Evolutionary conservation across 1,140 invertebrate genomes (phyloP).

Genomic region (Platyura marginata): DNA sequence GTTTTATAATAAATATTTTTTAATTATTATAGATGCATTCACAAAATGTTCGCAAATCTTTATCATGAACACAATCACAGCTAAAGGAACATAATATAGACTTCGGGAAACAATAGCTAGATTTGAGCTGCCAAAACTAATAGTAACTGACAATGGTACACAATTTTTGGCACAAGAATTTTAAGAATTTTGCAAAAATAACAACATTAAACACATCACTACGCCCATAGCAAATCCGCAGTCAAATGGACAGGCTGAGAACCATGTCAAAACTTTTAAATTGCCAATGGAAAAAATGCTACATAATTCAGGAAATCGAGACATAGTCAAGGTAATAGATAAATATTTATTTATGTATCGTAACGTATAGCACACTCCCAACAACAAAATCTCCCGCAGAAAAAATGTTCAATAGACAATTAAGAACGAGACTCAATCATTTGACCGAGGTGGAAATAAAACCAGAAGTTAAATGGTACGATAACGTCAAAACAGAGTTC

Average conservation of each 20-base stretch:
- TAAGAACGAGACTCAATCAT: constrained; percentile 3
- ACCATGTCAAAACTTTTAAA: background rate
- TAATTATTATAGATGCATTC: constrained; percentile 25
- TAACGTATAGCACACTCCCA: constrained; percentile 1
- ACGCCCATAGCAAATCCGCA: background rate
- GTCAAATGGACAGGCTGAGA: background rate
- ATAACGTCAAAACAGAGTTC: background rate
- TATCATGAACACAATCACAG: background rate
- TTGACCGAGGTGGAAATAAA: background rate
- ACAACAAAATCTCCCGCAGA: constrained; percentile 6
- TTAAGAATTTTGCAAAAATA: background rate
- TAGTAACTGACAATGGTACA: background rate
- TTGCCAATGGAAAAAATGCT: too few species aligned
- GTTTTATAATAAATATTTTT: constrained; percentile 17
- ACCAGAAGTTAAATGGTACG: background rate
- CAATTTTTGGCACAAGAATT: background rate
- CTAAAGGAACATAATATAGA: background rate
- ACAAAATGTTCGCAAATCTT: constrained; percentile 20
- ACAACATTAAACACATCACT: background rate
- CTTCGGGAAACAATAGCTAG: background rate
- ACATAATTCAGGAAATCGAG: too few species aligned
- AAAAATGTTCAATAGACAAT: constrained; percentile 4
- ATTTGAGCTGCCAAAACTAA: background rate
- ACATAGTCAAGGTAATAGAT: background rate
- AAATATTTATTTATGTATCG: background rate